Base-by-base conservation (phyloP, 2,888 invertebrate genomes). In the Clivina fossor region DNA sequence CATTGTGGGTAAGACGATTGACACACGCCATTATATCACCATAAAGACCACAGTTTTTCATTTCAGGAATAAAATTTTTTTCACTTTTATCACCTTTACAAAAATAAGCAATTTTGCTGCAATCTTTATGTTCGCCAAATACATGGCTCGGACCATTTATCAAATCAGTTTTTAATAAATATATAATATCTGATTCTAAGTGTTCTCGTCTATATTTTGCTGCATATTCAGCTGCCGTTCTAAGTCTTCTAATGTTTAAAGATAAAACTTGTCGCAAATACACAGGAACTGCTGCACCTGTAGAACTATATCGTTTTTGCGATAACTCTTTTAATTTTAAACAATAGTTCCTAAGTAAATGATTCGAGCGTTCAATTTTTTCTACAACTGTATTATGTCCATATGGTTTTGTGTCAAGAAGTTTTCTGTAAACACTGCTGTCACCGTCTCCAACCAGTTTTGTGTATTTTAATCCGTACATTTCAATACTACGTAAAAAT, bases 291-390 rank as follows among this genome's bases (percentile, higher is more conserved):
- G 3, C n/a, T 40, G 18, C n/a, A 8, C 20, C 40, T 4, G n/a
- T 9, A 19, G 40, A 30, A 30, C 30, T 30, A 30, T 30, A 30
- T 2, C 30, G 30, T 2, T 11, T 30, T 2, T 30, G 30, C 11
- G 30, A 19, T 2, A 40, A 16, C 2, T 9, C 18, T 20, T 40
- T 40, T 40, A 26, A 30, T 44, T 30, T 44, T 4, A 7, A 2
- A 11, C 20, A 40, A 44, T 24, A 44, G 24, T 38, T 38, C 7
- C 40, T 19, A 9, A 40, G 8, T 19, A 40, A 20, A 19, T 40
- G 40, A 7, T 40, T 40, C 3, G 19, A 9, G n/a, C 40, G 22
- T n/a, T 18, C 18, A 8, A 40, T 40, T 40, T 40, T 40, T 11
- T 40, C 40, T 7, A 40, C 22, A 5, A 13, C 7, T n/a, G 19